phyloP scores from a whole-genome alignment of 1,140 invertebrate genomes.

The Drepana arcuata region DNA sequence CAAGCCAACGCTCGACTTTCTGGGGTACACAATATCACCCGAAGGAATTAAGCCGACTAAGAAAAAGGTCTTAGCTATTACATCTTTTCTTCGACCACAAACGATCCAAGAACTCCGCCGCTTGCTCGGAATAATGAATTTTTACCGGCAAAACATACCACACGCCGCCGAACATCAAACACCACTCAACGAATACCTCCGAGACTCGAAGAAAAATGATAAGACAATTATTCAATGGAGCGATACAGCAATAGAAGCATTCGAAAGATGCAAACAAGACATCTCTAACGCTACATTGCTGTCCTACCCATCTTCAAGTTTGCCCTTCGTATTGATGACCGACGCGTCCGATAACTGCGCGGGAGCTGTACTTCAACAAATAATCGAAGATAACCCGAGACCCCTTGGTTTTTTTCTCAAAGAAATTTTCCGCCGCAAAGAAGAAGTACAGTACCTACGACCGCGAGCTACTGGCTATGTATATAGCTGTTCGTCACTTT shows the following conservation, averaged over 20 bases:
- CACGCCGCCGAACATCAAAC: not conserved
- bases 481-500: constrained; percentile 3
- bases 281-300: not conserved
- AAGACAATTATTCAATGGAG: not conserved
- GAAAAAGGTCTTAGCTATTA: not conserved
- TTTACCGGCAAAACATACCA: not conserved
- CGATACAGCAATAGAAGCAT: not conserved
- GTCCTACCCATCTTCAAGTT: not conserved
- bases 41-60: not conserved
- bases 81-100: not conserved
- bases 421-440: not conserved
- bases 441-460: constrained; percentile 6
- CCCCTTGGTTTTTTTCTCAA: constrained; percentile 7
- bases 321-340: constrained; percentile 1
- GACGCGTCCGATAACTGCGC: constrained; percentile 3
- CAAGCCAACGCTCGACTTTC: not conserved
- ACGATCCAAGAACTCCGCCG: not conserved
- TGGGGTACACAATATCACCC: not conserved
- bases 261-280: not conserved
- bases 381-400: not conserved
- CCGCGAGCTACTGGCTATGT: constrained; percentile 4
- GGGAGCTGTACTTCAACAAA: constrained; percentile 6
- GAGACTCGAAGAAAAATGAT: not conserved
- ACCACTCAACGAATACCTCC: not conserved
- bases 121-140: not conserved